Evolutionary conservation across 1,140 invertebrate species (phyloP).

Genomic region (Lepidurus packardi): DNA sequence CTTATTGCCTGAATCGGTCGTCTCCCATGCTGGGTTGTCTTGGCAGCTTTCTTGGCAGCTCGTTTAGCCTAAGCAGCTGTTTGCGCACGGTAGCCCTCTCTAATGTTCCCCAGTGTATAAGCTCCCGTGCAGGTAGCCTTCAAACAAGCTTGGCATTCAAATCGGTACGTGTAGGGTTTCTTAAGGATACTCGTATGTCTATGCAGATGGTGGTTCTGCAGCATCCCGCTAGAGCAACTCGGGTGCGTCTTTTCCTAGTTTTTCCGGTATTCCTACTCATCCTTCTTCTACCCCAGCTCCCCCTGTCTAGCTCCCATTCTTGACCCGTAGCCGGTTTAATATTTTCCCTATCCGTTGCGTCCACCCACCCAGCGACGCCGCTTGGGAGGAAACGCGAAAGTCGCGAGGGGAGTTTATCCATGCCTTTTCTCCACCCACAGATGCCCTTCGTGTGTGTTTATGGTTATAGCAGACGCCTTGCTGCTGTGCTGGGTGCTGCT

Average conservation of each 20-base stretch:
- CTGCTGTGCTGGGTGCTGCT: constrained; percentile 7
- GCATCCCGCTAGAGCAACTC: neutral
- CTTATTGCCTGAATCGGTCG: no score
- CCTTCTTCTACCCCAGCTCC: neutral
- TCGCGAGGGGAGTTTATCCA: neutral
- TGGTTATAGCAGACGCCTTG: constrained; percentile 15
- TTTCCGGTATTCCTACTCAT: neutral
- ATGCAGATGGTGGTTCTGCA: neutral
- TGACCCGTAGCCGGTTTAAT: constrained; percentile 1
- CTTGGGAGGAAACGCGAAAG: neutral
- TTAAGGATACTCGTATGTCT: neutral
- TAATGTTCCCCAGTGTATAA: no score
- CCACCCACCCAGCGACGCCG: neutral
- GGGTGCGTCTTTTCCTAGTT: neutral
- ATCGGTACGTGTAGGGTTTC: no score
- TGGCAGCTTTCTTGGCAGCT: no score
- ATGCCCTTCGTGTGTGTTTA: constrained; percentile 21
- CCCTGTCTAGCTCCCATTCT: neutral
- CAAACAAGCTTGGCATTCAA: no score
- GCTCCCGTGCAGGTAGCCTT: no score
- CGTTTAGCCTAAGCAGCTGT: no score
- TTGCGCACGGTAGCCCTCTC: no score
- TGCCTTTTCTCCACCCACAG: constrained; percentile 8
- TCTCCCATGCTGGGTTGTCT: no score
- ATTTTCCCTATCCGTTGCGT: neutral